Evolutionary conservation across 2,888 invertebrate species (phyloP).

Genomic region (Epistrophe eligans): DNA sequence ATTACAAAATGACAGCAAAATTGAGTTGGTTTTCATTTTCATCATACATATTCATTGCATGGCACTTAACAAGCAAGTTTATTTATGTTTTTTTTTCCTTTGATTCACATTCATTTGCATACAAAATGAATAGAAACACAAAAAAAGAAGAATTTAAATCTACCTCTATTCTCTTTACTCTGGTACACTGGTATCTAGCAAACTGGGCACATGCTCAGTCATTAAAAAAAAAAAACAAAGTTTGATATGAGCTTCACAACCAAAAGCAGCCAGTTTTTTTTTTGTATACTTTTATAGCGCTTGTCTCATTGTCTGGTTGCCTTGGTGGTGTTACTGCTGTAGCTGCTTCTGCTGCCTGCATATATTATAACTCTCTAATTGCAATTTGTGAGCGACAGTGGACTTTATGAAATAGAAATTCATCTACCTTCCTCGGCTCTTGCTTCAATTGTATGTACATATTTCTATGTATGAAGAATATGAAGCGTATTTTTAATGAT

Average conservation of each 20-base stretch:
- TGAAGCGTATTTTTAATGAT: conserved; percentile 52
- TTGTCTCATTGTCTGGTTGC: conserved; percentile 37
- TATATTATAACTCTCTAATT: conserved; percentile 61
- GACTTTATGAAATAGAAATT: conserved; percentile 33
- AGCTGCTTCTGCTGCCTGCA: conserved; percentile 25
- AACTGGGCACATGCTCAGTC: conserved; percentile 61
- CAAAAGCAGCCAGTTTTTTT: conserved; percentile 35
- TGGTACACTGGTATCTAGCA: conserved; percentile 3
- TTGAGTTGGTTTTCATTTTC: conserved; percentile 75
- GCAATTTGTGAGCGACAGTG: conserved; percentile 47
- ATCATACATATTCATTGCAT: conserved; percentile 50
- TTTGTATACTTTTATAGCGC: conserved; percentile 25
- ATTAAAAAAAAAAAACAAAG: conserved; percentile 25
- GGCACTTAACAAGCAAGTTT: conserved; percentile 41
- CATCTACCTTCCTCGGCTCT: conserved; percentile 20
- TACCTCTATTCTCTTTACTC: conserved; percentile 30
- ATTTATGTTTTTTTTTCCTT: conserved; percentile 39
- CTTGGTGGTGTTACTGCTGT: conserved; percentile 3
- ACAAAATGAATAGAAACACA: conserved; percentile 47
- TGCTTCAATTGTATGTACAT: background rate
- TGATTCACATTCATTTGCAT: conserved; percentile 67
- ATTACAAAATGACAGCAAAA: conserved; percentile 73
- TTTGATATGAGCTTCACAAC: conserved; percentile 44
- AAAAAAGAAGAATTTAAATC: conserved; percentile 40
- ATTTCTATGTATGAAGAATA: background rate